phyloP scores from a whole-genome alignment of 2,113 vertebrate species.

The Cepphus grylle region DNA sequence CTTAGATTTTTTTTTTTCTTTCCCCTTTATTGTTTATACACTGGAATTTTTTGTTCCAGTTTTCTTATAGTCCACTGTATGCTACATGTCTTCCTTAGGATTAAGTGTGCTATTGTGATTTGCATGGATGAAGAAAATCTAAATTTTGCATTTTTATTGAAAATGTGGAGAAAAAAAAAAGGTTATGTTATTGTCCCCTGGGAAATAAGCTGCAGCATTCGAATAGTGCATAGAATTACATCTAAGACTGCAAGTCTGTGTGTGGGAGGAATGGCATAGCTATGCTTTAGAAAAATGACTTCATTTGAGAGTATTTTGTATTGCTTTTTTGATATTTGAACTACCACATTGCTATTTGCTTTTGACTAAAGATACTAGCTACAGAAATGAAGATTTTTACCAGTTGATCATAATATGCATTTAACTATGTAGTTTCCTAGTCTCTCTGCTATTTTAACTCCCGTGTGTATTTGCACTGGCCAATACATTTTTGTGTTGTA shows the following conservation, averaged over 20 bases:
- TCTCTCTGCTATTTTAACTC: neutral
- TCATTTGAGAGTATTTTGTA: conserved; percentile 30
- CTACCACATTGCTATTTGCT: conserved; percentile 41
- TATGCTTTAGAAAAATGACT: conserved; percentile 49
- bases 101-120: neutral
- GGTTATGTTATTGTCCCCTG: conserved; percentile 7
- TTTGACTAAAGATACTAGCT: neutral
- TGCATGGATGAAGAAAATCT: conserved; percentile 18
- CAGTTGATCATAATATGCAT: conserved; percentile 26
- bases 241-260: conserved; percentile 49
- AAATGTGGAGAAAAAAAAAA: neutral
- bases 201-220: conserved; percentile 51
- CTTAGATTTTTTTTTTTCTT: neutral
- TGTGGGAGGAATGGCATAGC: conserved; percentile 54
- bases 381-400: conserved; percentile 41
- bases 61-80: neutral
- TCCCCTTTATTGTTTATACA: neutral
- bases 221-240: conserved; percentile 44
- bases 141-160: conserved; percentile 53
- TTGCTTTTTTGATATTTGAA: conserved; percentile 54
- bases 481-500: neutral
- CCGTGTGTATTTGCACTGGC: neutral
- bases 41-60: neutral
- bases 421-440: conserved; percentile 25
- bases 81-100: neutral